These are phyloP conservation scores for Anseranas semipalmata DNA, from an alignment of 2,113 vertebrate genomes.

Conservation along the genomic window DNA sequence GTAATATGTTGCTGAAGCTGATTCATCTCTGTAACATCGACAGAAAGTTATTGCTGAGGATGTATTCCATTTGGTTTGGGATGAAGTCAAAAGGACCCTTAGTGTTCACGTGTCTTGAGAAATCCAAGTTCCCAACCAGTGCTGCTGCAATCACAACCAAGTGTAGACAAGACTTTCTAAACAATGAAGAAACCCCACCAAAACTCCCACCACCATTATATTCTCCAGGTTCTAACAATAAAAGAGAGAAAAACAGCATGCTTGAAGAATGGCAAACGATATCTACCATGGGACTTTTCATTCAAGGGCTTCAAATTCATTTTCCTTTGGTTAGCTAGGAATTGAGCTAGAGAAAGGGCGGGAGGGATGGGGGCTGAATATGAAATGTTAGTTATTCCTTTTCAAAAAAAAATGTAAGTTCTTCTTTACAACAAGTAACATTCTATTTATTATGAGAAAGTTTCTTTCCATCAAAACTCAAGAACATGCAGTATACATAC, in stretches of 20 bases:
- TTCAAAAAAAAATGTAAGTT: neutral
- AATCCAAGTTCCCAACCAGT: neutral
- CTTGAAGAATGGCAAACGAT: neutral
- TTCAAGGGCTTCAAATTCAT: neutral
- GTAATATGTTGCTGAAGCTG: slow-evolving; percentile 89
- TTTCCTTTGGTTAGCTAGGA: neutral
- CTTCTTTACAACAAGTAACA: neutral
- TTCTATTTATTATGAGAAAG: neutral
- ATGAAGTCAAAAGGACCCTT: neutral
- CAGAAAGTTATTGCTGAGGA: neutral
- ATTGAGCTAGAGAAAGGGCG: neutral
- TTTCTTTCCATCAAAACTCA: neutral
- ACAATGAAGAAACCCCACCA: neutral
- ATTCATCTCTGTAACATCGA: slow-evolving; percentile 83
- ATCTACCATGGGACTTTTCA: neutral
- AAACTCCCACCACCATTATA: neutral
- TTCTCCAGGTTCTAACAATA: neutral
- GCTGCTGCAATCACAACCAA: neutral
- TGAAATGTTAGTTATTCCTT: neutral
- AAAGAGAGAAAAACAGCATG: neutral
- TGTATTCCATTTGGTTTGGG: neutral
- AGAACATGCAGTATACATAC: slow-evolving; percentile 60
- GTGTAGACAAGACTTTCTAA: neutral
- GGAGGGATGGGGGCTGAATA: neutral
- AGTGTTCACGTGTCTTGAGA: neutral